Evolutionary conservation across 1,140 invertebrate species (phyloP).

Genomic region (Spodoptera frugiperda): DNA sequence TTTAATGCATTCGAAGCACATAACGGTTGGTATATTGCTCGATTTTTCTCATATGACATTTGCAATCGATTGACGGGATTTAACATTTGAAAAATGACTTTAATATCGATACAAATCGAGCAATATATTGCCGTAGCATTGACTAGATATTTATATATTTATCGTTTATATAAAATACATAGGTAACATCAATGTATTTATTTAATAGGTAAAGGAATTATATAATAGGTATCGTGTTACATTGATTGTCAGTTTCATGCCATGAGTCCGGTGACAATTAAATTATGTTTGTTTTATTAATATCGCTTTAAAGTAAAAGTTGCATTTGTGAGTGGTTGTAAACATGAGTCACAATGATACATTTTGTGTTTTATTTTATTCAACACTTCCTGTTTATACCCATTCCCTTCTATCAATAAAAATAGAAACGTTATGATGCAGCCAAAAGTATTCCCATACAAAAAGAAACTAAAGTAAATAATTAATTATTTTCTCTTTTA

Average conservation of each 20-base stretch:
- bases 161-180: conserved; percentile 45
- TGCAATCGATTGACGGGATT: not conserved
- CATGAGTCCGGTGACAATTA: conserved; percentile 78
- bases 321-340: conserved; percentile 84
- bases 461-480: no score
- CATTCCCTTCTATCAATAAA: not conserved
- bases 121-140: conserved; percentile 4
- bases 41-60: conserved; percentile 11
- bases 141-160: conserved; percentile 44
- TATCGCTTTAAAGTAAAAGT: conserved; percentile 82
- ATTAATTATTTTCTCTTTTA: no score
- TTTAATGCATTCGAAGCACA: conserved; percentile 1
- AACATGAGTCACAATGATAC: conserved; percentile 82
- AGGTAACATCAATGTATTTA: conserved; percentile 65
- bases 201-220: conserved; percentile 59
- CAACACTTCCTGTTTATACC: not conserved
- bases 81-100: not conserved
- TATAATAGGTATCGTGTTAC: conserved; percentile 68
- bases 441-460: no score
- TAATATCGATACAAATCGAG: conserved; percentile 16
- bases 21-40: not conserved
- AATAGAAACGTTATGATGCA: not conserved
- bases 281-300: conserved; percentile 72
- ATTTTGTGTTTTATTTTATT: conserved; percentile 68
- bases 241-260: conserved; percentile 75